These are phyloP conservation scores for Pituophis catenifer DNA, from an alignment of 2,113 vertebrate genomes.

Conservation along the genomic window DNA sequence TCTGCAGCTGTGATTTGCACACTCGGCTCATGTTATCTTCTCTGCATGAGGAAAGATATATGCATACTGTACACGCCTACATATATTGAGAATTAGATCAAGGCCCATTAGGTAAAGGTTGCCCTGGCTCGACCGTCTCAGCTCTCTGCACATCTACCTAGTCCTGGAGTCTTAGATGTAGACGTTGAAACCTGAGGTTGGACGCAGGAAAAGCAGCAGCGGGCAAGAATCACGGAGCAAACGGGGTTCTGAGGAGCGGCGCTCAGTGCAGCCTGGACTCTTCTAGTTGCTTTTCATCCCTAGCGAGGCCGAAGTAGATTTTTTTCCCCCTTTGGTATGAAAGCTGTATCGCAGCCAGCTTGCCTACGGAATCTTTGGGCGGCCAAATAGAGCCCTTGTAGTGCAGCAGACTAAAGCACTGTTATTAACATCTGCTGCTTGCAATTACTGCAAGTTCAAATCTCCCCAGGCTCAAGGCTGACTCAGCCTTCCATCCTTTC, in stretches of 20 bases:
- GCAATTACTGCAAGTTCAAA: too few species aligned
- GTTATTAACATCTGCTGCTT: too few species aligned
- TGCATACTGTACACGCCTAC: too few species aligned
- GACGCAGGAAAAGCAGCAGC: not conserved
- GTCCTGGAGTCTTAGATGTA: too few species aligned
- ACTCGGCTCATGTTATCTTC: not conserved
- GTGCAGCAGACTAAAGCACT: too few species aligned
- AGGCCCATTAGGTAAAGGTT: not conserved
- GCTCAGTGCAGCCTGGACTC: not conserved
- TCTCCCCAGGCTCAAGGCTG: too few species aligned
- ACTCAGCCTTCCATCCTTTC: too few species aligned
- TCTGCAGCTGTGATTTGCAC: not conserved
- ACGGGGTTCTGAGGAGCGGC: too few species aligned
- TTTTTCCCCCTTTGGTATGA: not conserved
- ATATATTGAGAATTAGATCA: too few species aligned
- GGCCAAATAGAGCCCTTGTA: not conserved
- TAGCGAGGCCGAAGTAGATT: not conserved
- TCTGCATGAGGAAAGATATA: not conserved
- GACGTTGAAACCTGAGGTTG: not conserved
- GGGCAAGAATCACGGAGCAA: not conserved
- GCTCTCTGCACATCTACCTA: too few species aligned
- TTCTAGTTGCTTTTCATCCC: not conserved
- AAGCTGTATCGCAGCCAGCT: not conserved
- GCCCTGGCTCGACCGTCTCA: not conserved
- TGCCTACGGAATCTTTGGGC: not conserved